Conservation (phyloP, 2,888 invertebrate genomes). For the Chloromyia formosa region DNA sequence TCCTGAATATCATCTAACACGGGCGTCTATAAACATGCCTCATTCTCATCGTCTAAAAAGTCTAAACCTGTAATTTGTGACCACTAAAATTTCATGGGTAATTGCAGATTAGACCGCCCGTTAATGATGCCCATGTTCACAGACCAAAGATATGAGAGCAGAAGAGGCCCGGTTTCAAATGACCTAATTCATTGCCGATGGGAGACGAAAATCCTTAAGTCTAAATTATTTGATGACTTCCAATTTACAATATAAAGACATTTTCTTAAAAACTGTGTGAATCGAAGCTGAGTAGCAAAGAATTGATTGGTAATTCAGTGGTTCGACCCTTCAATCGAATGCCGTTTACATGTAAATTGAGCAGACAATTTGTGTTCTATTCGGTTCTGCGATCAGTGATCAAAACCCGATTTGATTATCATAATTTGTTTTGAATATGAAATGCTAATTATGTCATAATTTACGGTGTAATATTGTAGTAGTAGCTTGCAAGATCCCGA, state of each 20-base stretch:
- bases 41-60: neutral
- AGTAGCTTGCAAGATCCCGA: too few relatives aligned
- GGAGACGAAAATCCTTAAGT: constrained; percentile 7
- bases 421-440: too few relatives aligned
- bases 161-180: neutral
- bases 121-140: neutral
- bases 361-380: too few relatives aligned
- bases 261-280: too few relatives aligned
- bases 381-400: too few relatives aligned
- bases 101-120: neutral
- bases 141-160: neutral
- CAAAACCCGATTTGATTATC: too few relatives aligned
- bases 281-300: too few relatives aligned
- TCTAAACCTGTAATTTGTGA: constrained; percentile 31
- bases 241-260: too few relatives aligned
- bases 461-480: too few relatives aligned
- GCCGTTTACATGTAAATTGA: neutral
- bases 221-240: too few relatives aligned
- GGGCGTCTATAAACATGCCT: neutral
- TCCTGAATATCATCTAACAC: constrained; percentile 35
- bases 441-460: too few relatives aligned
- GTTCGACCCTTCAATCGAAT: neutral
- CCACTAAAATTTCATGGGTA: neutral
- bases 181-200: constrained; percentile 13
- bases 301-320: neutral